Conservation (phyloP, 1,140 invertebrate genomes). For the Orius insidiosus region DNA sequence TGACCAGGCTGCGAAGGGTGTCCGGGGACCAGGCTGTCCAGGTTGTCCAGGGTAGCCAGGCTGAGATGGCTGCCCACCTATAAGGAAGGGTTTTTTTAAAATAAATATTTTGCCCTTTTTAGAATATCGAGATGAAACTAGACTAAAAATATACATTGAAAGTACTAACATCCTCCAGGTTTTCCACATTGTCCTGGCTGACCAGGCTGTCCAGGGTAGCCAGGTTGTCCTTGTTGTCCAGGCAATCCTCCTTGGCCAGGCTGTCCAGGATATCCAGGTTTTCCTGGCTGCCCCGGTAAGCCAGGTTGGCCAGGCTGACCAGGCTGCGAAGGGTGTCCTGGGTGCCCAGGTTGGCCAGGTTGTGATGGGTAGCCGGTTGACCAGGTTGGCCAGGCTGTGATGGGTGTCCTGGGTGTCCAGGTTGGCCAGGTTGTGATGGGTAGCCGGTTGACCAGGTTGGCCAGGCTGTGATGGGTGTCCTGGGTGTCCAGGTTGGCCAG, state of each 20-base stretch:
- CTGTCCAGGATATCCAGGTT: slow-evolving; percentile 20
- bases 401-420: no score
- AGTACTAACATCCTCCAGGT: no score
- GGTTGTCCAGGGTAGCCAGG: slow-evolving; percentile 21
- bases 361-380: slow-evolving; percentile 22
- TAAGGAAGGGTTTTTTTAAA: no score
- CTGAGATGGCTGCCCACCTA: slow-evolving; percentile 15
- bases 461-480: slow-evolving; percentile 20
- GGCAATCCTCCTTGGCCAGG: slow-evolving; percentile 15
- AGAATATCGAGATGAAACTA: no score
- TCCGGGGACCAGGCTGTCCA: slow-evolving; percentile 19
- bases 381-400: slow-evolving; percentile 21
- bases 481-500: slow-evolving; percentile 19
- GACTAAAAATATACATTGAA: no score
- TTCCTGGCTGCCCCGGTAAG: slow-evolving; percentile 19
- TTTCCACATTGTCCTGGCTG: slow-evolving; percentile 18
- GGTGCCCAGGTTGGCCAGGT: slow-evolving; percentile 19
- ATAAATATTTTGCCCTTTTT: no score
- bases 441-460: slow-evolving; percentile 15
- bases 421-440: no score
- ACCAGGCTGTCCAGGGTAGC: slow-evolving; percentile 15
- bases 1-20: slow-evolving; percentile 15
- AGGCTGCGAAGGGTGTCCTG: slow-evolving; percentile 9
- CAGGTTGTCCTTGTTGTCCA: no score
- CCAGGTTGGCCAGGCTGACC: slow-evolving; percentile 14